Conservation (phyloP, 2,113 vertebrate species). For the Barnardius zonarius region DNA sequence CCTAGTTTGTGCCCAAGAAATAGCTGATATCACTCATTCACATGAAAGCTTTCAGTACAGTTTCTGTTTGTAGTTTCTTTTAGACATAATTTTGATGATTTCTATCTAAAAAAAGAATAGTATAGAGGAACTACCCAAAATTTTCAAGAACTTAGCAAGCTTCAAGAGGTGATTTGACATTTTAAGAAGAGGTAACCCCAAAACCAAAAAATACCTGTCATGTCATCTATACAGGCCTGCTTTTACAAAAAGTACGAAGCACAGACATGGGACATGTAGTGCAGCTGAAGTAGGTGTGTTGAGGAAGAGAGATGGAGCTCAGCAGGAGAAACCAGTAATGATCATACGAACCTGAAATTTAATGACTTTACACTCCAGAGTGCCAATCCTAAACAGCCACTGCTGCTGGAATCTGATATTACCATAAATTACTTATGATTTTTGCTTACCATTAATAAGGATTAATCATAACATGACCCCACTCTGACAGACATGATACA, state of each 20-base stretch:
- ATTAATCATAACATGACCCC: background rate
- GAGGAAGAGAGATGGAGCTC: background rate
- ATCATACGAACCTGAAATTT: accelerated
- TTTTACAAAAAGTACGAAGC: background rate
- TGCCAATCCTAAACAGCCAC: background rate
- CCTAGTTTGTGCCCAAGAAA: background rate
- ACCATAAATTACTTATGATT: background rate
- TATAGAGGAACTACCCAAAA: background rate
- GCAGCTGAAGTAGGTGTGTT: background rate
- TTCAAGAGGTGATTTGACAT: background rate
- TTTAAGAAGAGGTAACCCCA: background rate
- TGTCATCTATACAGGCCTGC: background rate
- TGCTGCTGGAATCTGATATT: background rate
- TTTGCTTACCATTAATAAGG: background rate
- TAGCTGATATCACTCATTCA: background rate
- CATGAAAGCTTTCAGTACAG: background rate
- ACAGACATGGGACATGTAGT: background rate
- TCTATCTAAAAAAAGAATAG: background rate
- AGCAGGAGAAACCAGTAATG: background rate
- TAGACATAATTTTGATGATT: background rate
- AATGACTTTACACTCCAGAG: background rate
- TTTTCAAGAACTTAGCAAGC: background rate
- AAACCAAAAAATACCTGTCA: background rate
- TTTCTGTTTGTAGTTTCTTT: background rate
- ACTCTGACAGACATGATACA: background rate